A percentile compares a stretch with the other conserved stretches of the same genome.
Conservation (phyloP, 2,113 vertebrate species). For the Tringa solitaria region DNA sequence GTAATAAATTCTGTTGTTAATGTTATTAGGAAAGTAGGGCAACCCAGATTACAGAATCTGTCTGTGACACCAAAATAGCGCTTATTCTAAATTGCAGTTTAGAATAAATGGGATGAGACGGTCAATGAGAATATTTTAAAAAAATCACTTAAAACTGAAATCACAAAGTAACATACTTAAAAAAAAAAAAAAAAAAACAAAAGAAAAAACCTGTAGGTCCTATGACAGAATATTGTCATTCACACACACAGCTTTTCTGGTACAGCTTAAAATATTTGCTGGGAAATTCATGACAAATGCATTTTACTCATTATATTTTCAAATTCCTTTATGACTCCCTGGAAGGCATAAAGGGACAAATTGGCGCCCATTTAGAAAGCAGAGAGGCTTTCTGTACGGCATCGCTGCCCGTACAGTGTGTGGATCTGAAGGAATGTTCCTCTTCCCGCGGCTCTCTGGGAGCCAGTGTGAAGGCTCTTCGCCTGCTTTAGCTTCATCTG, state of each 20-base stretch:
- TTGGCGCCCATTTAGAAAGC: background rate
- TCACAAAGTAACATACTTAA: background rate
- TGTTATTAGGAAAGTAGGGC: background rate
- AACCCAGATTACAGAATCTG: constrained; percentile 4
- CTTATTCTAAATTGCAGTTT: background rate
- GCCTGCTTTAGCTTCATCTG: background rate
- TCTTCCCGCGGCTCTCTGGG: background rate
- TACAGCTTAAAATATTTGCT: background rate
- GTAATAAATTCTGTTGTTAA: constrained; percentile 21
- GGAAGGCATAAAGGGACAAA: background rate
- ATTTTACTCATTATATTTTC: background rate
- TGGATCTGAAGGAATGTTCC: background rate
- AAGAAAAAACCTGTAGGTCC: background rate
- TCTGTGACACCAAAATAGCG: background rate
- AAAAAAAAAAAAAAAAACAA: background rate
- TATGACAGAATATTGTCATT: background rate
- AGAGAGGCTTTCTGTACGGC: background rate
- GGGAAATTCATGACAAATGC: background rate
- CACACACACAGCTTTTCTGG: background rate
- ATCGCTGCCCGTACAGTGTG: background rate
- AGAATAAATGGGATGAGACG: background rate
- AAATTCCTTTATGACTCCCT: background rate
- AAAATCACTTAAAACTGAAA: background rate
- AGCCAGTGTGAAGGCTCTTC: background rate
- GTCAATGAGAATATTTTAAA: background rate